Evolutionary conservation across 2,888 invertebrate species (phyloP).

Genomic region (Temnothorax ravouxi): DNA sequence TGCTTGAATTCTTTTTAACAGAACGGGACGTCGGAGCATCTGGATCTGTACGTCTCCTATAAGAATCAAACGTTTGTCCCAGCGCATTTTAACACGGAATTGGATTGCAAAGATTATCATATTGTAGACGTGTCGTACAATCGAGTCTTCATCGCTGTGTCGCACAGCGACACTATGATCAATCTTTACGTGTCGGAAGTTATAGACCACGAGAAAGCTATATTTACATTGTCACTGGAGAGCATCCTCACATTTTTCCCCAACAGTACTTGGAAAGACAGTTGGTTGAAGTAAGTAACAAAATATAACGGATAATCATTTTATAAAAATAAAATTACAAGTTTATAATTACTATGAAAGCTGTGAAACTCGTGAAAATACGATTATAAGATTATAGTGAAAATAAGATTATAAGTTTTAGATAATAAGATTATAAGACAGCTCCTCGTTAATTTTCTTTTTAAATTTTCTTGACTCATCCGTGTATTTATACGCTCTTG

Average conservation of each 20-base stretch:
- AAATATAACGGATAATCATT: not conserved
- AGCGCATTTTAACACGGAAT: slow-evolving; percentile 92
- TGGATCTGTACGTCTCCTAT: slow-evolving; percentile 89
- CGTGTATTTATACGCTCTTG: not conserved
- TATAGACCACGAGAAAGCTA: slow-evolving; percentile 88
- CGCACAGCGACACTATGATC: slow-evolving; percentile 91
- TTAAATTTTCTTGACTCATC: not conserved
- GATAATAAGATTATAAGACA: not conserved
- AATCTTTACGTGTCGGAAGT: slow-evolving; percentile 94
- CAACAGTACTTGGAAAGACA: slow-evolving; percentile 92
- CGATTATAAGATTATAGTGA: not conserved
- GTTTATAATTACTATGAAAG: not conserved
- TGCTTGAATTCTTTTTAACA: slow-evolving; percentile 20
- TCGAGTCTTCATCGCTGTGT: slow-evolving; percentile 93
- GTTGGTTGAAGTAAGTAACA: slow-evolving; percentile 92
- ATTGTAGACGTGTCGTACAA: slow-evolving; percentile 94
- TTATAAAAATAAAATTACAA: slow-evolving; percentile 2
- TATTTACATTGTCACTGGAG: slow-evolving; percentile 93
- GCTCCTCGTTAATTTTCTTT: not conserved
- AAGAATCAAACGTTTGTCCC: slow-evolving; percentile 90
- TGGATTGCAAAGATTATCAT: slow-evolving; percentile 91
- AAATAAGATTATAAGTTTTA: slow-evolving; percentile 13
- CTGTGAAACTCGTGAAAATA: not conserved
- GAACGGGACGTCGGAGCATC: slow-evolving; percentile 57
- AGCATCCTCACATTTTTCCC: slow-evolving; percentile 95